Evolutionary conservation across 2,888 invertebrate species (phyloP).

Genomic region (Epinotia ramella): DNA sequence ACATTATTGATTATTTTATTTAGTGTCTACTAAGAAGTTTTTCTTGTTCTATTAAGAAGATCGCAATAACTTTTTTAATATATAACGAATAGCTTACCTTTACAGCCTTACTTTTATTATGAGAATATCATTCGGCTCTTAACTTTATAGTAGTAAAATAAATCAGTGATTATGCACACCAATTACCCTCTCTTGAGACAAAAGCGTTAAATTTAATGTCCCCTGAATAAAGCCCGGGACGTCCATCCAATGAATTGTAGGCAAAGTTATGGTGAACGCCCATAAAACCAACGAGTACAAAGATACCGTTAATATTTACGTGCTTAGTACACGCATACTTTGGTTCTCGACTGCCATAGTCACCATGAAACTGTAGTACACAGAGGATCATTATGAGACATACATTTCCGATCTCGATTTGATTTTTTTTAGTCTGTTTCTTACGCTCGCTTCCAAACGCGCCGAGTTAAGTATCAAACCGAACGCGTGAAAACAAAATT

Average conservation of each 20-base stretch:
- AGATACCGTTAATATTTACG: conserved; percentile 10
- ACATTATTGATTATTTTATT: no score
- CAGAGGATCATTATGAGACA: no score
- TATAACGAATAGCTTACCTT: background rate
- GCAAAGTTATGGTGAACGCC: conserved; percentile 18
- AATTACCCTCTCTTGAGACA: conserved; percentile 18
- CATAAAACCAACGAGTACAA: conserved; percentile 16
- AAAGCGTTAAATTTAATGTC: conserved; percentile 29
- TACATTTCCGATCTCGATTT: no score
- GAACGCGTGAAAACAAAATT: no score
- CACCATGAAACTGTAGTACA: no score
- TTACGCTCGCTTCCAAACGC: no score
- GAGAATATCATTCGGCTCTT: conserved; percentile 2
- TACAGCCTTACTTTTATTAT: conserved; percentile 12
- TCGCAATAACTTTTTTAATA: background rate
- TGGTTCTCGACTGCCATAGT: no score
- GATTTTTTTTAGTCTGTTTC: no score
- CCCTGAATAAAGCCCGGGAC: conserved; percentile 25
- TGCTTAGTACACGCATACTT: background rate
- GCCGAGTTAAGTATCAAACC: no score
- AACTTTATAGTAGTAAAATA: conserved; percentile 30
- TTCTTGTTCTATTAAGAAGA: no score
- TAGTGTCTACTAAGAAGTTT: no score
- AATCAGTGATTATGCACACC: conserved; percentile 35
- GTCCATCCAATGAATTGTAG: conserved; percentile 21